Evolutionary conservation across 2,888 invertebrate genomes (phyloP).

Genomic region (Acheta domesticus): DNA sequence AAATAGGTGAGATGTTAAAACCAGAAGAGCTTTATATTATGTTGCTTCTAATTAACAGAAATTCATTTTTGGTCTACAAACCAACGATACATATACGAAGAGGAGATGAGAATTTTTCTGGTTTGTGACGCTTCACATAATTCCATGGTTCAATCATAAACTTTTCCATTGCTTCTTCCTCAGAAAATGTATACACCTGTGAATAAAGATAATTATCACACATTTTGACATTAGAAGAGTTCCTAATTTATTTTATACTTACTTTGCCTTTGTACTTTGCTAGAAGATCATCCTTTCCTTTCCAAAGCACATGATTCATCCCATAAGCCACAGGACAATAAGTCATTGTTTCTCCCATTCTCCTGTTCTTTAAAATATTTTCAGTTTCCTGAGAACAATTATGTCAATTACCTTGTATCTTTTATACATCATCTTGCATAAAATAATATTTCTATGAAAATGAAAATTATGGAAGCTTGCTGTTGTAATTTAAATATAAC

Average conservation of each 20-base stretch:
- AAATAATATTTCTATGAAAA: too few relatives aligned
- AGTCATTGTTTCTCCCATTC: not conserved
- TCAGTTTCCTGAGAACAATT: too few relatives aligned
- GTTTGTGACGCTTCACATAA: not conserved
- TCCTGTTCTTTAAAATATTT: too few relatives aligned
- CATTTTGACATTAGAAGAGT: not conserved
- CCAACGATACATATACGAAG: not conserved
- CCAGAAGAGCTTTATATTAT: too few relatives aligned
- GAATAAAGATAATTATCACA: not conserved
- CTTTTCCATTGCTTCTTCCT: constrained; percentile 5
- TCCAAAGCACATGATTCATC: not conserved
- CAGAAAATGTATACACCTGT: constrained; percentile 11
- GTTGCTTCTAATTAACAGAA: too few relatives aligned
- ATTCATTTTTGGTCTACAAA: not conserved
- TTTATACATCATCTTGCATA: too few relatives aligned
- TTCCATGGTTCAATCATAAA: constrained; percentile 1
- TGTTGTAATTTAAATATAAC: too few relatives aligned
- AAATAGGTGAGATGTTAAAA: not conserved
- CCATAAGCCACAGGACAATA: not conserved
- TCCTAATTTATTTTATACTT: not conserved
- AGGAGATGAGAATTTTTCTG: not conserved
- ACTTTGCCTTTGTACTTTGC: not conserved
- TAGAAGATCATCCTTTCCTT: not conserved
- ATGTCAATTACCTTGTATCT: too few relatives aligned
- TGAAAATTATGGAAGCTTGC: too few relatives aligned